phyloP scores from a whole-genome alignment of 2,888 invertebrate species.

The Eupithecia subumbrata region DNA sequence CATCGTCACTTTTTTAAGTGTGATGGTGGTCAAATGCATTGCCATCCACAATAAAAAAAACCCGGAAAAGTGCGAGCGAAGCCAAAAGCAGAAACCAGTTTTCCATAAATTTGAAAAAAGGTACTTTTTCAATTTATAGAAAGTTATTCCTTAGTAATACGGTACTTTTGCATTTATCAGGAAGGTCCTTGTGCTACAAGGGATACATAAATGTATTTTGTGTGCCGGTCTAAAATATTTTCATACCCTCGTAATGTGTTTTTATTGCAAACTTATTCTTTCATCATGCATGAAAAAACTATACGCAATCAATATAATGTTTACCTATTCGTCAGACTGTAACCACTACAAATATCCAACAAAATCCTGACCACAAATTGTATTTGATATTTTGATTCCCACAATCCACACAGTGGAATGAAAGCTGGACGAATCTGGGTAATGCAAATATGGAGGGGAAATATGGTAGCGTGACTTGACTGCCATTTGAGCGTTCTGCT shows the following conservation, averaged over 20 bases:
- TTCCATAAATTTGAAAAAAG: no score
- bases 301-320: constrained; percentile 10
- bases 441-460: constrained; percentile 65
- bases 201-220: not conserved
- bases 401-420: constrained; percentile 67
- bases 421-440: constrained; percentile 74
- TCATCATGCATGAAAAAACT: not conserved
- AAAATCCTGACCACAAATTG: constrained; percentile 74
- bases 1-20: no score
- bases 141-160: no score
- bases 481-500: not conserved
- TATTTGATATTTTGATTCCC: constrained; percentile 65
- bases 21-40: no score
- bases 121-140: no score
- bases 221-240: not conserved
- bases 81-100: no score
- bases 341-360: constrained; percentile 56
- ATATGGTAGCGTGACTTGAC: not conserved
- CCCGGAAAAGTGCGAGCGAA: no score
- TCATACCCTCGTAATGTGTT: no score
- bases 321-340: constrained; percentile 22
- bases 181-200: no score
- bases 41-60: no score
- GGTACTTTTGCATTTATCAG: no score
- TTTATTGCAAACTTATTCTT: not conserved